Evolutionary conservation across 2,797 vertebrate species (phyloP), one percentile per base, ranked within the genome.

Genomic region (Tenualosa ilisha): DNA sequence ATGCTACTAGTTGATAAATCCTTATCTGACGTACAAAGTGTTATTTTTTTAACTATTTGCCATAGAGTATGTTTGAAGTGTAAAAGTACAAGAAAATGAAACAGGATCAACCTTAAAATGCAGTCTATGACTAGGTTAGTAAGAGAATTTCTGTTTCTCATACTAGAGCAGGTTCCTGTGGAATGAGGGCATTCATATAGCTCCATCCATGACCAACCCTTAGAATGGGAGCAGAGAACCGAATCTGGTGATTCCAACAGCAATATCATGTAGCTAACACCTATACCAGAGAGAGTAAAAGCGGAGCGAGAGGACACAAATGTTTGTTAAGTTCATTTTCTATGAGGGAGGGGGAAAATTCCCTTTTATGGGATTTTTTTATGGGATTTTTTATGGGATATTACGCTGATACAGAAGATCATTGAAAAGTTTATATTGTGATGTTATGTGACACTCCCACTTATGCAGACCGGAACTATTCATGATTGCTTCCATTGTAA

Each of bases 141-240:
- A 13, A 40, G 20, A 79, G 72, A 7, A 46, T 79, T 20, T 9
- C 83, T 65, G 56, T 31, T 43, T 50, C 53, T 65, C 65, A 46
- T 5, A 40, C 26, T 86, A 37, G 49, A 85, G 40, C 81, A 85
- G 81, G 81, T 61, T 75, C 12, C 87, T 86, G 84, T 88, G 91
- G 89, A 54, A 89, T 92, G 89, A 40, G 91, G 93, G 91, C 94
- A 94, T 92, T 94, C 93, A 93, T 93, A 93, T 88, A 88, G 89
- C 86, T 85, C 86, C 90, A 50, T 92, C 89, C 91, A 89, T 40
- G 31, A 31, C 68, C 68, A 6, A 75, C 0, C 56, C 56, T n/a
- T 20, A 59, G 5, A 59, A 59, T 7, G 20, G 22, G 59, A 7
- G 56, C 0, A 8, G 8, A 8, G 22, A 63, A n/a, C n/a, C n/a